Base-by-base conservation (phyloP, 2,797 vertebrate genomes). In the Scolopax rusticola region DNA sequence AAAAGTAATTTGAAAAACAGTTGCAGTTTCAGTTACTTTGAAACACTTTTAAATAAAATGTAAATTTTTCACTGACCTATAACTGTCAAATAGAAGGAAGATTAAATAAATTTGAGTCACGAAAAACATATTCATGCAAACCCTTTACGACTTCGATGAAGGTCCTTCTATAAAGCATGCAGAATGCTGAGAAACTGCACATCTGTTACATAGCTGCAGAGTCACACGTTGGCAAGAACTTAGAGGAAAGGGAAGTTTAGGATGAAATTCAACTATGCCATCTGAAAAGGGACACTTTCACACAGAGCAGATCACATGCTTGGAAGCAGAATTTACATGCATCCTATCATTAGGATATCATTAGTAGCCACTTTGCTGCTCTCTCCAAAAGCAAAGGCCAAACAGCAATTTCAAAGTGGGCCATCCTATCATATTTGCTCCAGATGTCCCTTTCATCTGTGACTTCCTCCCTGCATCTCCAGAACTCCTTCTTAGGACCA, bases 1-100 rank as follows among this genome's bases (percentile, higher is more conserved):
- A 96, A 95, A 97, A 95, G 77, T 85, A 96, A 95, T 89, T 60
- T 76, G 47, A 89, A 96, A 96, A 95, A 73, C 73, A 95, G 81
- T 36, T 96, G 45, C 89, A 43, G 61, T 89, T 95, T 96, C 67
- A 86, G 63, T 78, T 91, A 92, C 41, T 93, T 89, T 91, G 67
- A 95, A 94, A 92, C 16, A 76, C 16, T 71, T 36, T 76, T 90
- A 96, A 90, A 93, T 68, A 87, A 89, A 84, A 97, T 64, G 86
- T 19, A 77, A 87, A 57, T 90, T 90, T 94, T 91, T 92, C 38
- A 93, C 87, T 90, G 67, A 95, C 56, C 70, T 54, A 5, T 43
- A 93, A 61, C 48, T 50, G 75, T 89, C 56, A 87, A 82, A 89
- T 28, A 65, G 15, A 95, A 92, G 40, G 30, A 53, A 91, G 41